A percentile compares a stretch with the other conserved stretches of the same genome.
phyloP scores from a whole-genome alignment of 2,888 invertebrate species.

The Drosophila subquinaria region DNA sequence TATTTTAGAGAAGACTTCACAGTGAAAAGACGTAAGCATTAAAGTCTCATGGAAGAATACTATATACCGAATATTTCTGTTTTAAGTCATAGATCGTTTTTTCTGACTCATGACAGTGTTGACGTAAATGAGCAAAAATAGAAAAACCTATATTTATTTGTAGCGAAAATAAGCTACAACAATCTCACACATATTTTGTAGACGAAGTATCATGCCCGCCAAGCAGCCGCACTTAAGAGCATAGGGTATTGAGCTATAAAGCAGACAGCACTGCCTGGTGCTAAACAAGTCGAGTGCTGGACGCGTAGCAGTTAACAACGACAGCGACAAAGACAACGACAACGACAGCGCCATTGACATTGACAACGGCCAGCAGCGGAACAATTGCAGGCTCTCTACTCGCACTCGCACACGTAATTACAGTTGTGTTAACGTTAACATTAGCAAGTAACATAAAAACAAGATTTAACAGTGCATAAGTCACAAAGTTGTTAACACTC shows the following conservation, averaged over 20 bases:
- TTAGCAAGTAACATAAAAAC: constrained; percentile 9
- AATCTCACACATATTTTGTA: too few relatives aligned
- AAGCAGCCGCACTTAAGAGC: neutral
- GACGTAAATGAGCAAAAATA: too few relatives aligned
- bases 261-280: constrained; percentile 46
- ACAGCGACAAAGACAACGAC: constrained; percentile 56
- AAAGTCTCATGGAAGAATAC: too few relatives aligned
- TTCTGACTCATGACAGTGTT: too few relatives aligned
- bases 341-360: constrained; percentile 27
- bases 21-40: too few relatives aligned
- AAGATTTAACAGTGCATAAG: constrained; percentile 16
- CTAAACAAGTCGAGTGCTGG: constrained; percentile 67
- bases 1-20: too few relatives aligned
- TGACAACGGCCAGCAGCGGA: constrained; percentile 9
- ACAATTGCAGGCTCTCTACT: constrained; percentile 6
- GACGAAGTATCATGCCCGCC: constrained; percentile 15
- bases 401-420: constrained; percentile 3
- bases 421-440: constrained; percentile 15
- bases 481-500: neutral
- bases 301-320: constrained; percentile 72
- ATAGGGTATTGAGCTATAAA: constrained; percentile 67
- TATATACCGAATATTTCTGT: too few relatives aligned
- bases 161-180: too few relatives aligned
- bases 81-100: too few relatives aligned
- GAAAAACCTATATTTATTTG: too few relatives aligned